Evolutionary conservation across 1,140 invertebrate genomes (phyloP).

Genomic region (Drosophila pseudoananassae): DNA sequence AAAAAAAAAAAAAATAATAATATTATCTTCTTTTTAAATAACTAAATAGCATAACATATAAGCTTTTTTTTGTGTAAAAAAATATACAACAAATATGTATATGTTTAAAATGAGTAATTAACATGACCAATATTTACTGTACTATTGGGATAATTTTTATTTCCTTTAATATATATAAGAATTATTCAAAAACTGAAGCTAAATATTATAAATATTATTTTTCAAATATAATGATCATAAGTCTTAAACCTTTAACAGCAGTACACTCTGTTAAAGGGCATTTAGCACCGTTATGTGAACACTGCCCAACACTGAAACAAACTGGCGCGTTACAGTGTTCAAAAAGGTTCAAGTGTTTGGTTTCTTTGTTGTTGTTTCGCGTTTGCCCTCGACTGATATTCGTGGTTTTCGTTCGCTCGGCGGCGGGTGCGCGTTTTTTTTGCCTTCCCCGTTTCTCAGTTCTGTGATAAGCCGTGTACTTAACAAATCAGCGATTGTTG

Average conservation of each 20-base stretch:
- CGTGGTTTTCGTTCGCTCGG: conserved; percentile 12
- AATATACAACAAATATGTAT: not conserved
- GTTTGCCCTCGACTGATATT: conserved; percentile 29
- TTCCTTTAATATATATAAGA: too few species aligned
- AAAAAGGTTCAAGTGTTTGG: conserved; percentile 20
- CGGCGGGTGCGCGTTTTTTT: conserved; percentile 42
- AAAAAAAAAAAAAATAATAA: too few species aligned
- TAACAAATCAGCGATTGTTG: conserved; percentile 64
- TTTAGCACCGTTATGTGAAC: not conserved
- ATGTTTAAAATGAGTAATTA: not conserved
- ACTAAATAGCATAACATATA: not conserved
- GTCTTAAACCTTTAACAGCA: too few species aligned
- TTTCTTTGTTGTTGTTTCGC: conserved; percentile 45
- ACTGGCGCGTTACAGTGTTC: conserved; percentile 11
- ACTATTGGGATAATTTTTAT: not conserved
- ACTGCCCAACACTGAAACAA: not conserved
- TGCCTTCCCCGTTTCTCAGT: not conserved
- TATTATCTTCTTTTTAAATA: too few species aligned
- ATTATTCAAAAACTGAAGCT: too few species aligned
- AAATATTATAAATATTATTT: too few species aligned
- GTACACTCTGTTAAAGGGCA: not conserved
- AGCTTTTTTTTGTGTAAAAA: not conserved
- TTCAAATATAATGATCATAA: too few species aligned
- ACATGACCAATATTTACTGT: not conserved
- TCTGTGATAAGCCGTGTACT: conserved; percentile 77